Percentiles rank a stretch among this genome's conserved stretches.
Evolutionary conservation across 2,797 vertebrate species (phyloP).

Genomic region (Crenuchus spilurus): DNA sequence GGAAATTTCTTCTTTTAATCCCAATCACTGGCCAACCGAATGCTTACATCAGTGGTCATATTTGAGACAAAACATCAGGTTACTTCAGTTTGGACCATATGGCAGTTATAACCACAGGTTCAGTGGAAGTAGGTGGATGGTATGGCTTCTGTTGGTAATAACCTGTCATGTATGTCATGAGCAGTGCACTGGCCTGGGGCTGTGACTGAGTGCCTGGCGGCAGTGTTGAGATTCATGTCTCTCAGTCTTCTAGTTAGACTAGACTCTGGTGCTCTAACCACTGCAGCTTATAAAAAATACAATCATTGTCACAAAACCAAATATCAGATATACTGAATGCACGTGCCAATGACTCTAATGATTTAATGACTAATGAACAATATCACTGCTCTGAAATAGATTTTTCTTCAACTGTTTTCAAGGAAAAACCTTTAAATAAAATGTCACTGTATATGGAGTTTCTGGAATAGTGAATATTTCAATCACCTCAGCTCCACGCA

Average conservation of each 20-base stretch:
- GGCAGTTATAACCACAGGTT: neutral
- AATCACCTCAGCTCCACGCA: neutral
- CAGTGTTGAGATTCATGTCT: neutral
- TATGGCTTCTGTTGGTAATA: neutral
- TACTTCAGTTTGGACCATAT: neutral
- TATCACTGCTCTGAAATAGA: neutral
- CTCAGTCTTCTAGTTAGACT: neutral
- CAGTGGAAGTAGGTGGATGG: neutral
- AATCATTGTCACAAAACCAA: neutral
- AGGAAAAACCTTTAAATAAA: neutral
- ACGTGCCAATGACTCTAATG: neutral
- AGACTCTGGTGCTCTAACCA: neutral
- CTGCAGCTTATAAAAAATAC: neutral
- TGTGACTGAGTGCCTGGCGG: neutral
- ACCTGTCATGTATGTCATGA: constrained; percentile 8
- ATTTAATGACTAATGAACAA: neutral
- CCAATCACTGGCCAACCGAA: neutral
- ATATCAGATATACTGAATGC: neutral
- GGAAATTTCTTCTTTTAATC: neutral
- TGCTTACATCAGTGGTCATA: neutral
- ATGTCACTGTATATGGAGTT: neutral
- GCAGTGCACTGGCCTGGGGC: neutral
- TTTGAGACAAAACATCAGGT: neutral
- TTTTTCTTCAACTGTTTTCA: neutral
- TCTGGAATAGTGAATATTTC: neutral